Evolutionary conservation across 2,888 invertebrate species (phyloP).

Genomic region (Limnephilus marmoratus): DNA sequence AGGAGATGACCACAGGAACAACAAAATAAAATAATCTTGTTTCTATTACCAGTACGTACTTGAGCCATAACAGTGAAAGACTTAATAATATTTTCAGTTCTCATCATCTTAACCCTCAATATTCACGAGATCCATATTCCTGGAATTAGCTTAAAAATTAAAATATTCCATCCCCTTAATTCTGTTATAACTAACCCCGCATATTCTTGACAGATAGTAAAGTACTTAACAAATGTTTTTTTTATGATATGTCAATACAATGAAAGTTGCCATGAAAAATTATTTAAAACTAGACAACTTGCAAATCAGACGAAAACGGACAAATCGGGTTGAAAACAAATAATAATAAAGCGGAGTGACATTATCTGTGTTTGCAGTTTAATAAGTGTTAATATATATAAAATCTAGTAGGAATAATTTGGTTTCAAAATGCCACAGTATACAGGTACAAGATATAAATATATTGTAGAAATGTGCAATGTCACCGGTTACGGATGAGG

Average conservation of each 20-base stretch:
- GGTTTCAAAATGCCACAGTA: constrained; percentile 58
- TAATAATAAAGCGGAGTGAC: constrained; percentile 42
- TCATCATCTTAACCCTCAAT: not conserved
- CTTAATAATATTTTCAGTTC: not conserved
- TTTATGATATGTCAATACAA: not conserved
- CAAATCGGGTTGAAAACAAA: constrained; percentile 35
- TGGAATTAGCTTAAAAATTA: not conserved
- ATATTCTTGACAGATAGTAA: not conserved
- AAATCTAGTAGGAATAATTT: not conserved
- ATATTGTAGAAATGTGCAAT: constrained; percentile 53
- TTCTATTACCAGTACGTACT: not conserved
- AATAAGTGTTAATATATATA: constrained; percentile 15
- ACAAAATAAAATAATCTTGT: too few species aligned
- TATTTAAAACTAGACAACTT: constrained; percentile 39
- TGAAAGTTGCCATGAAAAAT: constrained; percentile 37
- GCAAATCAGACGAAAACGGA: constrained; percentile 38
- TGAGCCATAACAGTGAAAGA: not conserved
- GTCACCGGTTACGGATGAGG: constrained; percentile 60
- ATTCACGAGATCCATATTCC: not conserved
- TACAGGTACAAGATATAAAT: constrained; percentile 50
- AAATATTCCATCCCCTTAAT: not conserved
- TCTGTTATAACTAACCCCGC: not conserved
- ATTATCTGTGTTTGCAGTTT: constrained; percentile 47
- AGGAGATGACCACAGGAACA: too few species aligned
- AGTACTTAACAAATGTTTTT: not conserved